These are phyloP conservation scores for Petrolisthes cinctipes DNA, from an alignment of 2,888 invertebrate genomes.

Conservation along the genomic window DNA sequence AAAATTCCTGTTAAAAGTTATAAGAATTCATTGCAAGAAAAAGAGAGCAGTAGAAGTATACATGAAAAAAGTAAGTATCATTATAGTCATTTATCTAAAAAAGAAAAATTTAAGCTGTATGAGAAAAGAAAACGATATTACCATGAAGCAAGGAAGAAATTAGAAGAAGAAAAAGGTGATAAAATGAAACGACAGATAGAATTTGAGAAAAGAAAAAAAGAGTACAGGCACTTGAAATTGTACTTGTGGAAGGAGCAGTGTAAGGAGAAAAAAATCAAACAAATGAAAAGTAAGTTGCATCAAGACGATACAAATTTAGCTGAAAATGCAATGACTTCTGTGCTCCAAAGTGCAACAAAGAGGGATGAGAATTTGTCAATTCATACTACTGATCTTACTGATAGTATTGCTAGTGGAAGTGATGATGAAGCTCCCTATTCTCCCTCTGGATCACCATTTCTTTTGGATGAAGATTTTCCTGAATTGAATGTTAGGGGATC, in stretches of 20 bases:
- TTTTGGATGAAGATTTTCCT: slow-evolving; percentile 18
- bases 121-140: slow-evolving; percentile 45
- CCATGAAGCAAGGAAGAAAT: slow-evolving; percentile 37
- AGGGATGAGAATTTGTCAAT: too few species aligned
- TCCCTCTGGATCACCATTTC: slow-evolving; percentile 38
- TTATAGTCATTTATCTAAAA: slow-evolving; percentile 30
- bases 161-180: slow-evolving; percentile 26
- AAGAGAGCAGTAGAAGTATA: too few species aligned
- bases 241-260: slow-evolving; percentile 54
- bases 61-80: not conserved
- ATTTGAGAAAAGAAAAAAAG: slow-evolving; percentile 50
- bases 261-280: slow-evolving; percentile 30
- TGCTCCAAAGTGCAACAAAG: too few species aligned
- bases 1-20: too few species aligned
- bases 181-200: slow-evolving; percentile 34
- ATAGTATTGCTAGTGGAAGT: not conserved
- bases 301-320: too few species aligned
- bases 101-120: slow-evolving; percentile 45
- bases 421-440: slow-evolving; percentile 38
- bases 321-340: too few species aligned
- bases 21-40: too few species aligned
- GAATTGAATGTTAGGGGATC: slow-evolving; percentile 17
- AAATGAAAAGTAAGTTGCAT: too few species aligned
- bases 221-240: slow-evolving; percentile 56
- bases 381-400: too few species aligned